phyloP scores from a whole-genome alignment of 2,888 invertebrate species.

The Rhamnusium bicolor region DNA sequence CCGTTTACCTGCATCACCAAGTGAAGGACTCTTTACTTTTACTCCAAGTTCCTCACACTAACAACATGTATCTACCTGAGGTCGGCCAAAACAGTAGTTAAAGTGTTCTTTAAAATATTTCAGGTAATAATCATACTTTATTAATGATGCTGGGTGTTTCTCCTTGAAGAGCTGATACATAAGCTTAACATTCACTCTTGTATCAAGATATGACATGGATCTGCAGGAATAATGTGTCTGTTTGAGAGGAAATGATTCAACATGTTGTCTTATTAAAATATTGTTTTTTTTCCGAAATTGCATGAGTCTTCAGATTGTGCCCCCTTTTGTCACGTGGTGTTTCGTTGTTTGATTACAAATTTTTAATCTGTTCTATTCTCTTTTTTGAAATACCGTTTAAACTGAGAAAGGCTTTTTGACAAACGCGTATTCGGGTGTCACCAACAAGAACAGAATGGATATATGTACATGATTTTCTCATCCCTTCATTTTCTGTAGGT shows the following conservation, averaged over 20 bases:
- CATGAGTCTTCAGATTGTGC: background rate
- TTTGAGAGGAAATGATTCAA: background rate
- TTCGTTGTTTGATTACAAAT: background rate
- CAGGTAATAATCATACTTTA: no score
- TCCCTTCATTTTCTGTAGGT: background rate
- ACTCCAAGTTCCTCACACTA: slow-evolving; percentile 4
- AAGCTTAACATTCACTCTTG: background rate
- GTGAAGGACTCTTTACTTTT: background rate
- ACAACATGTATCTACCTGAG: background rate
- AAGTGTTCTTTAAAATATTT: background rate
- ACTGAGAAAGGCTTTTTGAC: background rate
- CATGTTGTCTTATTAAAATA: background rate
- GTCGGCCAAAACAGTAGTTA: background rate
- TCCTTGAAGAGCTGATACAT: background rate
- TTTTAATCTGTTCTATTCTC: background rate
- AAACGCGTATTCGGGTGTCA: background rate
- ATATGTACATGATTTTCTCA: background rate
- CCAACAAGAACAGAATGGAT: slow-evolving; percentile 1
- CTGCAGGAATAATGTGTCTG: background rate
- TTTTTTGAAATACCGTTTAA: background rate
- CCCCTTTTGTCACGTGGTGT: slow-evolving; percentile 1
- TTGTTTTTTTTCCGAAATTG: background rate
- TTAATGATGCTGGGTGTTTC: background rate
- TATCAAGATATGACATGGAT: no score
- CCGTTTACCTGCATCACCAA: no score